These are phyloP conservation scores for Corythaixoides concolor DNA, from an alignment of 2,113 vertebrate genomes.

Conservation along the genomic window DNA sequence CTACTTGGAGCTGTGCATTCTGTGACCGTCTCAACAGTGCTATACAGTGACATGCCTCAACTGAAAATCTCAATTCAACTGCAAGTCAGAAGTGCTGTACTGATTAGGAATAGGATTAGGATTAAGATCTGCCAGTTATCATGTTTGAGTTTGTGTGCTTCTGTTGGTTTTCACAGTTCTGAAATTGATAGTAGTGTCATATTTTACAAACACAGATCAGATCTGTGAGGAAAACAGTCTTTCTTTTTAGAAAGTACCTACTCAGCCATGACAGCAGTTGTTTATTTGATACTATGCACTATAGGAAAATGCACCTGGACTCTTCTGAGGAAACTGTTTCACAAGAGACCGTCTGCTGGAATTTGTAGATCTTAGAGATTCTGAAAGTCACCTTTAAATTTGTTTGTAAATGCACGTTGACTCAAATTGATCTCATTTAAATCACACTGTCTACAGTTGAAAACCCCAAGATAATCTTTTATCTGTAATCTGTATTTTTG, in stretches of 20 bases:
- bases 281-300: neutral
- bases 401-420: neutral
- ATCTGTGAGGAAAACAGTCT: neutral
- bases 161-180: neutral
- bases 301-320: neutral
- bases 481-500: neutral
- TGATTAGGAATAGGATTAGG: neutral
- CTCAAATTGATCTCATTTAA: neutral
- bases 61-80: neutral
- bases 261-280: neutral
- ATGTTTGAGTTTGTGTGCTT: neutral
- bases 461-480: neutral
- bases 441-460: accelerated
- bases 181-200: neutral
- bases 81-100: neutral
- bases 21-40: too few relatives aligned
- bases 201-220: neutral
- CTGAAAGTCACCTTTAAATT: neutral
- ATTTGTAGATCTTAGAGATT: neutral
- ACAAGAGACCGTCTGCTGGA: neutral
- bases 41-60: too few relatives aligned
- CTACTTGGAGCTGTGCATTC: too few relatives aligned
- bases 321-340: neutral
- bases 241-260: neutral
- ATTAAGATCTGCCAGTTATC: neutral